Evolutionary conservation across 2,888 invertebrate species (phyloP).

Genomic region (Pantelozetes paolii): DNA sequence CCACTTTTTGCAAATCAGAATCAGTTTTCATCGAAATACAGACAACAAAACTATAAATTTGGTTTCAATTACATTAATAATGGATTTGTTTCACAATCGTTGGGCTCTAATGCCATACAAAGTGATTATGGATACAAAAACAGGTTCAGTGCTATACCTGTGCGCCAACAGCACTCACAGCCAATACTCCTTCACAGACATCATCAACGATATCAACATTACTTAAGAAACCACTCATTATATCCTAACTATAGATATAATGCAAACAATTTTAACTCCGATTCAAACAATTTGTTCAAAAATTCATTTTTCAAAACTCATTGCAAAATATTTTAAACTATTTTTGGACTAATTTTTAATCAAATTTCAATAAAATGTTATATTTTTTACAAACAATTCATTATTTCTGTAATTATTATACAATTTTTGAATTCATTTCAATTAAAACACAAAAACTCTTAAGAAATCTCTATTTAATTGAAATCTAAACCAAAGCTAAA

Average conservation of each 20-base stretch:
- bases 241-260: conserved; percentile 12
- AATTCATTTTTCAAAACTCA: conserved; percentile 27
- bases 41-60: not conserved
- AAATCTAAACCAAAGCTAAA: not conserved
- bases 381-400: not conserved
- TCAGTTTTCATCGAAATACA: not conserved
- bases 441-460: too few relatives aligned
- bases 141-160: not conserved
- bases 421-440: not conserved
- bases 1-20: not conserved
- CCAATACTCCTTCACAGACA: conserved; percentile 12
- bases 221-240: not conserved
- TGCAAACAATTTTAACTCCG: not conserved
- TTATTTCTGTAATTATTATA: not conserved
- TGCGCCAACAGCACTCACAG: not conserved
- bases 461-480: not conserved
- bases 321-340: conserved; percentile 28
- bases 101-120: not conserved
- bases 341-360: not conserved
- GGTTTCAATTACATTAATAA: not conserved
- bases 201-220: not conserved
- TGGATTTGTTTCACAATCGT: not conserved
- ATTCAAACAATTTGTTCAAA: not conserved
- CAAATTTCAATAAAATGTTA: not conserved
- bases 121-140: conserved; percentile 23